Evolutionary conservation across 2,797 vertebrate species (phyloP).

Genomic region (Falco biarmicus): DNA sequence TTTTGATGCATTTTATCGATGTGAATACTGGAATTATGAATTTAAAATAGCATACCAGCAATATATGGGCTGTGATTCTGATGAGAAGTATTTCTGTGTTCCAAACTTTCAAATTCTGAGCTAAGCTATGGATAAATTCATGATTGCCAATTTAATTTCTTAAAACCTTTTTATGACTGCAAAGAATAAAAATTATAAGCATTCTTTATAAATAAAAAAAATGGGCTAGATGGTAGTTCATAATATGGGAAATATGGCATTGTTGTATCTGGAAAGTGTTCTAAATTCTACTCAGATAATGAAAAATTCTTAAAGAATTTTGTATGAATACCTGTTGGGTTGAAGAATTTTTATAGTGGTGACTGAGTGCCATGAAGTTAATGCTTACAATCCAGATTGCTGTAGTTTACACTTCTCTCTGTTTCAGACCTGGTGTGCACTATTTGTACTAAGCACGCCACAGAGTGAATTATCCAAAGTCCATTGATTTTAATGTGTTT

Average conservation of each 20-base stretch:
- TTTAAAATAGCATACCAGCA: conserved; percentile 74
- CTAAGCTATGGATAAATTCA: conserved; percentile 56
- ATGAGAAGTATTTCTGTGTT: conserved; percentile 56
- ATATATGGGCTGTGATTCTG: conserved; percentile 66
- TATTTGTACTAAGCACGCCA: conserved; percentile 77
- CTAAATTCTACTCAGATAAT: conserved; percentile 60
- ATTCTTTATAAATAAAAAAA: conserved; percentile 63
- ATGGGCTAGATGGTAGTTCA: conserved; percentile 36
- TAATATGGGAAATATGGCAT: conserved; percentile 50
- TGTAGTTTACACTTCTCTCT: conserved; percentile 90
- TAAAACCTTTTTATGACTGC: conserved; percentile 67
- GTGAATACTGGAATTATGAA: conserved; percentile 61
- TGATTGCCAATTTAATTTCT: conserved; percentile 57
- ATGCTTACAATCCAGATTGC: conserved; percentile 87
- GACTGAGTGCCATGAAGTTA: conserved; percentile 83
- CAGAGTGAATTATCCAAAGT: conserved; percentile 89
- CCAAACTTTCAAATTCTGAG: conserved; percentile 57
- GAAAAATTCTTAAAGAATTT: conserved; percentile 70
- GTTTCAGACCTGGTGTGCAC: conserved; percentile 77
- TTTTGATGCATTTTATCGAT: conserved; percentile 65
- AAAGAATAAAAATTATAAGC: conserved; percentile 15
- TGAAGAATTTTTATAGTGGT: conserved; percentile 80
- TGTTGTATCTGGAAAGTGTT: conserved; percentile 59
- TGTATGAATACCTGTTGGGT: conserved; percentile 64
- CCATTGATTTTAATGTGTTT: conserved; percentile 87